Evolutionary conservation across 2,113 vertebrate genomes (phyloP), one percentile per base, ranked within the genome.

Genomic region (Ancistrus triradiatus): DNA sequence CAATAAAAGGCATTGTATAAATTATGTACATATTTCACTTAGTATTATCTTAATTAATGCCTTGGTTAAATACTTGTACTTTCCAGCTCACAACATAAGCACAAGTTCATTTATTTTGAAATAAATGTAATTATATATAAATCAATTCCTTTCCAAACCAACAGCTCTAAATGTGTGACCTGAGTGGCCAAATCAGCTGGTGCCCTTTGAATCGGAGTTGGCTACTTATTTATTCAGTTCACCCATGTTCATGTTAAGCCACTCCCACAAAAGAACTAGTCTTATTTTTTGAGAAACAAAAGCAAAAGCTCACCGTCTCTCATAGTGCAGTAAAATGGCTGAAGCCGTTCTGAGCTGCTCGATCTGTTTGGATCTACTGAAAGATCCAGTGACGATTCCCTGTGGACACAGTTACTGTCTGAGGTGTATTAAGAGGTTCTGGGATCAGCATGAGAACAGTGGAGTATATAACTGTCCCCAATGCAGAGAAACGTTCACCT

Each of bases 351-450:
- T 42, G 4, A 13, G 0, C 28, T 38, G 17, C 7, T 1, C 31
- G 21, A 35, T 55, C 31, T 53, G 50, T 35, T 11, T 53, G 50
- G 50, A 53, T 18, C 28, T 53, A 13, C 2, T 53, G 8, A 19
- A 35, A 8, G 50, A 53, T 33, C 50, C 50, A 7, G 28, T 35
- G 1, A 13, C 18, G 18, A 44, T 56, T 48, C 18, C 47, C 2
- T 65, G 63, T 56, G 63, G 63, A 65, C 63, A 65, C 63, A 65
- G 40, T 56, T 57, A 25, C 63, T 65, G 63, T 65, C 42, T 47
- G 63, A n/a, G 13, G 17, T 65, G 63, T 48, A 56, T 65, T 47
- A 57, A 65, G 28, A 24, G 27, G 38, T 65, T 15, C 51, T 65
- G 63, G 63, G 40, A 65, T 65, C 38, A 47, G 13, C 27, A 65